phyloP scores from a whole-genome alignment of 35 echinoderm and acorn worm genomes.

The Lytechinus pictus region DNA sequence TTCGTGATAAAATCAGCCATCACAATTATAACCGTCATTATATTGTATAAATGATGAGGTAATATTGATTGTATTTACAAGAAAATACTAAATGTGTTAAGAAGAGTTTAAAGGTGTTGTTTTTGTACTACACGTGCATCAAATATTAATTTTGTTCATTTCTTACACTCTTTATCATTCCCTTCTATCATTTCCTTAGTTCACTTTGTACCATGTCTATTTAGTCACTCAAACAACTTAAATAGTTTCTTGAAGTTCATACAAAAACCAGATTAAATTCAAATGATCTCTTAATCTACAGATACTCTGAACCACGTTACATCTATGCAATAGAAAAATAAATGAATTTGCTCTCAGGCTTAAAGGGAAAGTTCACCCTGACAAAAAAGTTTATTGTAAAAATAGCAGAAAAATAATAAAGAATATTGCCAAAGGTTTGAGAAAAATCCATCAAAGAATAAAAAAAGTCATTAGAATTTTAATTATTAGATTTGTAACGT shows the following conservation, averaged over 20 bases:
- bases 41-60: not conserved
- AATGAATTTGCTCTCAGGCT: not conserved
- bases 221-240: not conserved
- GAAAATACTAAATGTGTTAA: not conserved
- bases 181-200: not conserved
- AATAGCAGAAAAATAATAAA: no score
- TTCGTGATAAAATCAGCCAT: not conserved
- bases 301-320: not conserved
- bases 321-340: slow-evolving; percentile 5
- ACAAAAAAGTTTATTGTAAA: no score
- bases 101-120: not conserved
- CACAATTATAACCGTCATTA: not conserved
- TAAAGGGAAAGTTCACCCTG: not conserved
- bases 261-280: not conserved
- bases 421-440: no score
- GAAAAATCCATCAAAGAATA: no score
- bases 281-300: not conserved
- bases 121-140: not conserved
- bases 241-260: not conserved
- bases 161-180: not conserved
- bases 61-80: not conserved
- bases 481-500: no score
- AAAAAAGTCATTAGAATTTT: no score
- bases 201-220: no score
- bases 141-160: not conserved